Evolutionary conservation across 2,888 invertebrate species (phyloP).

Genomic region (Gastracanthus pulcherrimus): DNA sequence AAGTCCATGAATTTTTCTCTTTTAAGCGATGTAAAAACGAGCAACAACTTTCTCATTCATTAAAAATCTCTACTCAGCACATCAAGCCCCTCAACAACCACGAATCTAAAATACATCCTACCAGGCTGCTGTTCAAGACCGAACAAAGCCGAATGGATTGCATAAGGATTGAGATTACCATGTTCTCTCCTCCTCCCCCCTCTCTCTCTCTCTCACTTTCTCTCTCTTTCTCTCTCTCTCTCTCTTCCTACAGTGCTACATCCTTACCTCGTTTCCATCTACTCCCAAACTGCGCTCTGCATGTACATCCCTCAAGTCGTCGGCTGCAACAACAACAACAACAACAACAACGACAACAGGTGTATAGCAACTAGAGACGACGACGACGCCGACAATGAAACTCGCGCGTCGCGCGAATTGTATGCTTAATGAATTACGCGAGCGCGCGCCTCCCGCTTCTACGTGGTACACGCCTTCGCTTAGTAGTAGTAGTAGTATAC

Average conservation of each 20-base stretch:
- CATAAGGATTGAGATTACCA: slow-evolving; percentile 26
- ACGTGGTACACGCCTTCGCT: too few species aligned
- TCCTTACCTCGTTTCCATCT: not conserved
- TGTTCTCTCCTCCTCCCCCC: slow-evolving; percentile 3
- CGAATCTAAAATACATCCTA: slow-evolving; percentile 3
- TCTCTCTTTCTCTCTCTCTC: not conserved
- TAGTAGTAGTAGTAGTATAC: not conserved
- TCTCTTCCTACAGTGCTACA: not conserved
- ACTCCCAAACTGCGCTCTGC: not conserved
- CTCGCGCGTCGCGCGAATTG: slow-evolving; percentile 22
- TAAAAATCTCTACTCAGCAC: not conserved
- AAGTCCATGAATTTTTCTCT: not conserved
- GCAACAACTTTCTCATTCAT: not conserved
- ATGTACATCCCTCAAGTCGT: slow-evolving; percentile 38
- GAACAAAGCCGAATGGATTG: slow-evolving; percentile 38
- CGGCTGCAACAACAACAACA: not conserved
- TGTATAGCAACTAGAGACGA: slow-evolving; percentile 25
- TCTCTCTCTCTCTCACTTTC: not conserved
- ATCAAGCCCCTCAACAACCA: not conserved
- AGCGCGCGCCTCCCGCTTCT: not conserved
- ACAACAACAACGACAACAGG: slow-evolving; percentile 22
- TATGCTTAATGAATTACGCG: slow-evolving; percentile 45
- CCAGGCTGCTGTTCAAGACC: not conserved
- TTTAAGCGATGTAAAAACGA: not conserved
- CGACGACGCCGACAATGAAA: slow-evolving; percentile 27